These are phyloP conservation scores for Blera fallax DNA, from an alignment of 2,888 invertebrate genomes.

Conservation along the genomic window DNA sequence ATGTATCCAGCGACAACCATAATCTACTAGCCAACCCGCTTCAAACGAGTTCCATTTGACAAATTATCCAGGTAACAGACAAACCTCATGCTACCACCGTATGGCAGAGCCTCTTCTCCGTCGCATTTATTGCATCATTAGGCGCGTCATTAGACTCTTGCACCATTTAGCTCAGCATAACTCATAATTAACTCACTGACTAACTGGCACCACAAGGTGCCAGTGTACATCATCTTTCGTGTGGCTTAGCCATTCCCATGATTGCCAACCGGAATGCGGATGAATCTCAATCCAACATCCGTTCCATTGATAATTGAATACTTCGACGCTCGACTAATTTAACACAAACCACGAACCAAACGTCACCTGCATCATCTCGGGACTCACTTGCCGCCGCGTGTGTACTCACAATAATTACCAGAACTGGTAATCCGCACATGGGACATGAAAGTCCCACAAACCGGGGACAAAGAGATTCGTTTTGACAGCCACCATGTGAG, in stretches of 20 bases:
- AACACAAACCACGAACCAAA: slow-evolving; percentile 47
- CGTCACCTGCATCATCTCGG: slow-evolving; percentile 48
- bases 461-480: slow-evolving; percentile 50
- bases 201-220: slow-evolving; percentile 47
- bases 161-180: slow-evolving; percentile 53
- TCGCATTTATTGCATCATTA: slow-evolving; percentile 60
- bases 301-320: slow-evolving; percentile 66
- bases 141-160: slow-evolving; percentile 57
- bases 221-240: slow-evolving; percentile 48
- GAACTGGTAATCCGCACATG: slow-evolving; percentile 50
- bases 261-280: slow-evolving; percentile 63
- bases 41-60: slow-evolving; percentile 41
- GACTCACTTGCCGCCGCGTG: slow-evolving; percentile 5
- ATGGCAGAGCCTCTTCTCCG: neutral
- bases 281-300: slow-evolving; percentile 54
- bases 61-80: slow-evolving; percentile 36
- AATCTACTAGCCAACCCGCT: neutral
- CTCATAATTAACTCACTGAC: slow-evolving; percentile 59
- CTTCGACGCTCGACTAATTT: slow-evolving; percentile 26
- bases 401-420: slow-evolving; percentile 44
- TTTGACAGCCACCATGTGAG: slow-evolving; percentile 52
- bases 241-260: slow-evolving; percentile 38
- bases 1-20: too few species aligned
- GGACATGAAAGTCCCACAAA: slow-evolving; percentile 15
- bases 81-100: neutral